phyloP scores from a whole-genome alignment of 1,140 invertebrate genomes.

The Microplitis demolitor region DNA sequence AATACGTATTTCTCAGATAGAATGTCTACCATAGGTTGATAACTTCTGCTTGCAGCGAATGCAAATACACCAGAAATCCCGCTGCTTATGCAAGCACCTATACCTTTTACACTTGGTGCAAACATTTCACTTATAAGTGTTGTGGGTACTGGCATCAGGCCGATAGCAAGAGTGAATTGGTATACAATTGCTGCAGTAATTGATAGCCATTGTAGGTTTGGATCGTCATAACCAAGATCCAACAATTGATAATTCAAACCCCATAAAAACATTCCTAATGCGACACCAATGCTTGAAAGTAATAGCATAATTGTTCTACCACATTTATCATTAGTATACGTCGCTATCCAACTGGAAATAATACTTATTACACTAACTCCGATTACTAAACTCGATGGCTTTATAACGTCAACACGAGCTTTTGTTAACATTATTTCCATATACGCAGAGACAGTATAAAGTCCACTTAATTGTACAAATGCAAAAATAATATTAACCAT shows the following conservation, averaged over 20 bases:
- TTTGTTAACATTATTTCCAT: slow-evolving; percentile 74
- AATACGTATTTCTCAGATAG: slow-evolving; percentile 74
- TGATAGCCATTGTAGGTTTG: slow-evolving; percentile 62
- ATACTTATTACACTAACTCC: slow-evolving; percentile 72
- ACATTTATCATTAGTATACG: slow-evolving; percentile 71
- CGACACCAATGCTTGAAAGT: slow-evolving; percentile 65
- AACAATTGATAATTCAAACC: slow-evolving; percentile 69
- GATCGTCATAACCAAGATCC: slow-evolving; percentile 58
- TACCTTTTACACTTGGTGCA: slow-evolving; percentile 71
- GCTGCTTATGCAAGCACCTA: slow-evolving; percentile 73
- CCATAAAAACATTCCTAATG: slow-evolving; percentile 62
- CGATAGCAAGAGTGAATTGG: slow-evolving; percentile 70
- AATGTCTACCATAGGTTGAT: slow-evolving; percentile 67
- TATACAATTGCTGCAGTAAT: slow-evolving; percentile 68
- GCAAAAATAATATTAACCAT: slow-evolving; percentile 70
- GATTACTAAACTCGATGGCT: slow-evolving; percentile 65
- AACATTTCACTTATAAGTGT: slow-evolving; percentile 78
- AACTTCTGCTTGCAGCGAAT: slow-evolving; percentile 77
- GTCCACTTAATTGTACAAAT: slow-evolving; percentile 77
- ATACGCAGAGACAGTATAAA: slow-evolving; percentile 77
- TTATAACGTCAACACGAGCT: slow-evolving; percentile 59
- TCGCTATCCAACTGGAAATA: slow-evolving; percentile 65
- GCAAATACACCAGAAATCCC: slow-evolving; percentile 74
- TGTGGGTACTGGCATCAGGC: slow-evolving; percentile 73
- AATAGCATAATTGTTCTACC: slow-evolving; percentile 73